Conservation (phyloP, 2,113 vertebrate genomes). For the Pangasianodon gigas region DNA sequence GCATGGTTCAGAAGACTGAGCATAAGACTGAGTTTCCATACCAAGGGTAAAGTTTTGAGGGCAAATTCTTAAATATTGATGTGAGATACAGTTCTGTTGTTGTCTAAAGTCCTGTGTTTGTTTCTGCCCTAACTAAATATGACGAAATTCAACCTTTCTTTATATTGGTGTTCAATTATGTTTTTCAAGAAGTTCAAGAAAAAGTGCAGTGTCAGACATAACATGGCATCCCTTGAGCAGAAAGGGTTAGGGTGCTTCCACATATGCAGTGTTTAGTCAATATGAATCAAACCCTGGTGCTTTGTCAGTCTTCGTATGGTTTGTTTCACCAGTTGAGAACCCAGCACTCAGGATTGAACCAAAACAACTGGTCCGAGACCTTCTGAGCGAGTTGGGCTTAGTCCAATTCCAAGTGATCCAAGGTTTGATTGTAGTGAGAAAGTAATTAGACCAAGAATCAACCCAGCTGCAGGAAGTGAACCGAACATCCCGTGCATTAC, state of each 20-base stretch:
- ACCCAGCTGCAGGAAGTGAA: background rate
- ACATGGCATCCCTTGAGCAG: background rate
- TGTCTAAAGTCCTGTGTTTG: background rate
- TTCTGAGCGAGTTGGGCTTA: background rate
- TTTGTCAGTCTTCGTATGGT: background rate
- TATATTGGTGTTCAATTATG: too few species aligned
- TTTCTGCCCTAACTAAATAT: background rate
- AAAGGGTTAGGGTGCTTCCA: background rate
- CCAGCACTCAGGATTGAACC: background rate
- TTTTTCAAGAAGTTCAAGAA: background rate
- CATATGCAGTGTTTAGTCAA: background rate
- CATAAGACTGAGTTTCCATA: background rate
- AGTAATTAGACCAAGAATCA: background rate
- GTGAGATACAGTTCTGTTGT: background rate
- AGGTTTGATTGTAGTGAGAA: background rate
- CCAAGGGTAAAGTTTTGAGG: background rate
- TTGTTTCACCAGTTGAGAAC: background rate
- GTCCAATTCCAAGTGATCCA: background rate
- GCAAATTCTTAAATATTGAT: background rate
- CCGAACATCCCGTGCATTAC: background rate
- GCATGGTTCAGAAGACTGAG: slow-evolving; percentile 46
- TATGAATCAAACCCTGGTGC: background rate
- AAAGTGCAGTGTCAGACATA: background rate
- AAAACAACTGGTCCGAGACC: background rate
- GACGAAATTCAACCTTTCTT: background rate